These are phyloP conservation scores for Carabus problematicus DNA, from an alignment of 2,888 invertebrate genomes.

Conservation along the genomic window DNA sequence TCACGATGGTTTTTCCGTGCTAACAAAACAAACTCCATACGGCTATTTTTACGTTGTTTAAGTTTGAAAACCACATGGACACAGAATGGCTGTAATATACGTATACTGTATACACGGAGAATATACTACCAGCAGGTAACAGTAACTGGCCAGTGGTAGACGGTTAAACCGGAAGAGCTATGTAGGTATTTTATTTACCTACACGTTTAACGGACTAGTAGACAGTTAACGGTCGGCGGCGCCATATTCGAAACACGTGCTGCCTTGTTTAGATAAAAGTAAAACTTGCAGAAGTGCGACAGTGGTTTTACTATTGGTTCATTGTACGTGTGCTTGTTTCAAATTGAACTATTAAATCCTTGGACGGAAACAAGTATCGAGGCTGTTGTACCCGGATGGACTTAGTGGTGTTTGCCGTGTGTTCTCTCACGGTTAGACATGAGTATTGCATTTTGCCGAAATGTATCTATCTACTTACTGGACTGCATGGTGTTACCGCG, in stretches of 20 bases:
- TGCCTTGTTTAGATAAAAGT: slow-evolving; percentile 9
- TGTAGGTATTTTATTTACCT: no score
- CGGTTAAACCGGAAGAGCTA: no score
- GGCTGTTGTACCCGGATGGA: neutral
- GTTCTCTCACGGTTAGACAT: neutral
- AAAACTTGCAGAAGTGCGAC: slow-evolving; percentile 3
- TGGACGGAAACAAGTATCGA: neutral
- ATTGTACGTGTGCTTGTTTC: slow-evolving; percentile 23
- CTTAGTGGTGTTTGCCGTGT: neutral
- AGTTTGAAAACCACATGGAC: no score
- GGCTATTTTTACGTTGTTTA: no score
- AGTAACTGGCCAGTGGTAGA: no score
- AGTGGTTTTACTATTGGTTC: slow-evolving; percentile 19
- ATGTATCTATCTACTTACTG: no score
- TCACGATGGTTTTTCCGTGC: no score
- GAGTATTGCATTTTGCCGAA: neutral
- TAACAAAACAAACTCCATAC: no score
- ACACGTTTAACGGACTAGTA: no score
- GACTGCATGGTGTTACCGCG: neutral
- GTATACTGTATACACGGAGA: no score
- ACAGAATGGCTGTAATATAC: no score
- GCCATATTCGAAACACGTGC: slow-evolving; percentile 7
- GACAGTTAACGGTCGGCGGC: neutral
- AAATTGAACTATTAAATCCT: slow-evolving; percentile 24
- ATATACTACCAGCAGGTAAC: no score